Percentiles rank a stretch among this genome's conserved stretches.
Conservation (phyloP, 2,888 invertebrate genomes). For the Clunio marinus region DNA sequence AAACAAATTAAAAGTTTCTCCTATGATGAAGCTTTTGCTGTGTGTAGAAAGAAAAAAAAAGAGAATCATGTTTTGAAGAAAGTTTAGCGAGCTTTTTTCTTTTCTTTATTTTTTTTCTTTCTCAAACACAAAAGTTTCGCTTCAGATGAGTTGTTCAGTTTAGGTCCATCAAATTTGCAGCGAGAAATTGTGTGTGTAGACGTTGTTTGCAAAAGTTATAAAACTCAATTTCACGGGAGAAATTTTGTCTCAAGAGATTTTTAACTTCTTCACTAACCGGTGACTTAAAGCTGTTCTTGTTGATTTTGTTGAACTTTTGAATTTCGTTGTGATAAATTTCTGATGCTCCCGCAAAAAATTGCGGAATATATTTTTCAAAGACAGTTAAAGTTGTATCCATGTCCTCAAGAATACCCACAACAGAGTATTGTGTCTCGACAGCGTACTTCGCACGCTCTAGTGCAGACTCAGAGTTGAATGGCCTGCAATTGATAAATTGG, state of each 20-base stretch:
- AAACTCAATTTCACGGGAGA: constrained; percentile 85
- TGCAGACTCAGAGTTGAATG: constrained; percentile 79
- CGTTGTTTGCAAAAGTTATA: constrained; percentile 86
- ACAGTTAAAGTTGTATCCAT: constrained; percentile 79
- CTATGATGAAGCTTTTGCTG: too few relatives aligned
- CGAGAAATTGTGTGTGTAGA: constrained; percentile 50
- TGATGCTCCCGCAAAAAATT: constrained; percentile 75
- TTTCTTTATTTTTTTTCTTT: neutral
- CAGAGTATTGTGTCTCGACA: constrained; percentile 81
- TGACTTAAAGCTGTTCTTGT: constrained; percentile 82
- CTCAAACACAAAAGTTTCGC: neutral
- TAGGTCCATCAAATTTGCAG: constrained; percentile 18
- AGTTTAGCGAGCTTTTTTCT: too few relatives aligned
- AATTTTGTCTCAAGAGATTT: constrained; percentile 77
- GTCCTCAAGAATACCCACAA: constrained; percentile 84
- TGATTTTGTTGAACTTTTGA: constrained; percentile 72
- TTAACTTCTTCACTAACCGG: constrained; percentile 81
- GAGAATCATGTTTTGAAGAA: neutral
- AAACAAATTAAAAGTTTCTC: neutral
- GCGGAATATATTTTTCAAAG: constrained; percentile 78
- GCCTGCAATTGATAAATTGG: constrained; percentile 55
- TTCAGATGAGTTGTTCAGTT: neutral
- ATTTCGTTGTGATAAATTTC: constrained; percentile 75
- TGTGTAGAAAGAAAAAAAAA: neutral
- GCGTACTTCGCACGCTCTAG: constrained; percentile 78